Base-by-base conservation (phyloP, 2,888 invertebrate species). In the Lypha dubia region DNA sequence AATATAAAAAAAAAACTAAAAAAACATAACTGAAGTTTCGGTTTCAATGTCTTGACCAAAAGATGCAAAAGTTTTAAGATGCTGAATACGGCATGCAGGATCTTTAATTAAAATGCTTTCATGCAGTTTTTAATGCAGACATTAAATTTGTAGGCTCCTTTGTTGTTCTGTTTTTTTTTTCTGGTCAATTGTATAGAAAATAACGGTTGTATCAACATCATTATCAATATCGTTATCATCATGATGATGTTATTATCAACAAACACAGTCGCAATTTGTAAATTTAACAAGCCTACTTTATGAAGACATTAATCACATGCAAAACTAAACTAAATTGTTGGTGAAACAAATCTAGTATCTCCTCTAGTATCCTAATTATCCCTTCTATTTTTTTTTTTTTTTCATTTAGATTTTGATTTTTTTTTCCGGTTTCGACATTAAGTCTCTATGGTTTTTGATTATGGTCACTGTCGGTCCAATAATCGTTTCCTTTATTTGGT, bases 131-230 rank as follows among this genome's bases (percentile, higher is more conserved):
- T 49, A 65, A 41, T 65, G 56, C 74, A 73, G 65, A 53, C 74
- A 65, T 65, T 85, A 24, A 62, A 35, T 76, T 20, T 75, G 58
- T 44, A 5, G 88, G 88, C 89, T 89, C 88, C 88, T 89, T 90
- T 87, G 88, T 88, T 86, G 17, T 20, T 51, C 5, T 44, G 35
- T 53, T 62, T n/a, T 15, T 22, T 44, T 44, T 53, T 62, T 11
- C 13, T 22, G n/a, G 1, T 15, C 9, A 28, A 28, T 1, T 1
- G 6, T 11, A 9, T 15, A 41, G 28, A 20, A 62, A 81, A 71
- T 51, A 76, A 70, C 67, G 49, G 46, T 74, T 53, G 83, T 73
- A 73, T 73, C 62, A 67, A 53, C 38, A 73, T 70, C 51, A 28
- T 9, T 13, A 77, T 67, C 22, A 41, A n/a, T 44, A 63, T 60